phyloP scores from a whole-genome alignment of 2,797 vertebrate genomes.

The Bovichtus variegatus region DNA sequence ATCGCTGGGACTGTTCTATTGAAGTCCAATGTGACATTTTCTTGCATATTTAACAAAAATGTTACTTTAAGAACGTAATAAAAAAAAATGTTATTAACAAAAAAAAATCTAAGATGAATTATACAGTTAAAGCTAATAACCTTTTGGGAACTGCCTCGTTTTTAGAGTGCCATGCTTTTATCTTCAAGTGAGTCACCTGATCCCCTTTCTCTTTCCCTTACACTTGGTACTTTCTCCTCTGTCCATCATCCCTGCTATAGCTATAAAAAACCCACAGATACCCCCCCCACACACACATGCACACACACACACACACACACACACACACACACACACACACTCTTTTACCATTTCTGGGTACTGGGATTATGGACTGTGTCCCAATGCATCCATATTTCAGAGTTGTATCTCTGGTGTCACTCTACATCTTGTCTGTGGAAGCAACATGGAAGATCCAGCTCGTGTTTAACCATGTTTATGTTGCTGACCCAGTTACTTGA shows the following conservation, averaged over 20 bases:
- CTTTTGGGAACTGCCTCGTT: constrained; percentile 17
- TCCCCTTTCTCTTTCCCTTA: constrained; percentile 47
- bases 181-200: constrained; percentile 59
- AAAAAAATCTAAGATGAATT: constrained; percentile 8
- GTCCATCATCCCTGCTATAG: constrained; percentile 59
- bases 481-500: constrained; percentile 82
- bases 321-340: constrained; percentile 21
- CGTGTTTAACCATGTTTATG: constrained; percentile 73
- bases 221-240: constrained; percentile 47
- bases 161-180: constrained; percentile 36
- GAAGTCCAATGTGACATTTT: constrained; percentile 23
- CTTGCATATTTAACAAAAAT: constrained; percentile 24
- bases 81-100: constrained; percentile 6
- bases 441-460: constrained; percentile 64
- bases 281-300: constrained; percentile 5
- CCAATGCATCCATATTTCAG: constrained; percentile 86
- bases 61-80: neutral
- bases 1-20: constrained; percentile 1
- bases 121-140: constrained; percentile 20
- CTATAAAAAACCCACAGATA: constrained; percentile 39
- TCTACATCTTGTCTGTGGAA: constrained; percentile 78
- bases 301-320: neutral
- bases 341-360: constrained; percentile 60
- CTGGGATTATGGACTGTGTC: constrained; percentile 74
- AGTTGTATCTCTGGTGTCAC: constrained; percentile 80